These are phyloP conservation scores for Tenthredo livida DNA, from an alignment of 2,888 invertebrate species.

Conservation along the genomic window DNA sequence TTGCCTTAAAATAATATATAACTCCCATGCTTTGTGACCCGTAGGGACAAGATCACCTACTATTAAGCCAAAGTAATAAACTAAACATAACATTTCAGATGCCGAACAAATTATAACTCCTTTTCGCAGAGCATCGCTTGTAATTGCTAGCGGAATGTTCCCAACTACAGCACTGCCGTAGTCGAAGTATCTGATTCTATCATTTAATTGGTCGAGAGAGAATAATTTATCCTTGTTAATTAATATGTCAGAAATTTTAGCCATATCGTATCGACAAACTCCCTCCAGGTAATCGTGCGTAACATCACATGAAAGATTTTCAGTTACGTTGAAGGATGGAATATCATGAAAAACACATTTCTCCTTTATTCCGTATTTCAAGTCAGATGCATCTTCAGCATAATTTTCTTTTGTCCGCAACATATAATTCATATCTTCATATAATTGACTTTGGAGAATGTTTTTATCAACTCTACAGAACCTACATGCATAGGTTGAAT, in stretches of 20 bases:
- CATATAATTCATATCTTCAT: constrained; percentile 11
- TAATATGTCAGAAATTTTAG: constrained; percentile 34
- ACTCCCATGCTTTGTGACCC: constrained; percentile 51
- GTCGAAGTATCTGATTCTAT: constrained; percentile 50
- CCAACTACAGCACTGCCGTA: constrained; percentile 47
- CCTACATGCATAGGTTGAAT: constrained; percentile 44
- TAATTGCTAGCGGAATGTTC: constrained; percentile 54
- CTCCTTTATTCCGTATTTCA: constrained; percentile 28
- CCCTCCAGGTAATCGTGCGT: constrained; percentile 55
- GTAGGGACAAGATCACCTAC: constrained; percentile 50
- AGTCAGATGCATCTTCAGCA: background rate
- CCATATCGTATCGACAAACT: constrained; percentile 44
- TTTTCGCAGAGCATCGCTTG: constrained; percentile 35
- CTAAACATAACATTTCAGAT: constrained; percentile 57
- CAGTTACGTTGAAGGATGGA: too few relatives aligned
- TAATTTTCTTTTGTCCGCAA: background rate
- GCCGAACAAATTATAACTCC: constrained; percentile 54
- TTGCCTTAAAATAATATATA: constrained; percentile 53
- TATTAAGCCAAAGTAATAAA: constrained; percentile 54
- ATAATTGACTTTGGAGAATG: constrained; percentile 1
- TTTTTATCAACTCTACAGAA: constrained; percentile 13
- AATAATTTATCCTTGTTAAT: background rate
- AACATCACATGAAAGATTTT: constrained; percentile 17
- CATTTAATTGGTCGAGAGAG: constrained; percentile 47
- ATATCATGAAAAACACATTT: constrained; percentile 47